These are phyloP conservation scores for Drosophila biarmipes DNA, from an alignment of 1,140 invertebrate genomes.

Conservation along the genomic window DNA sequence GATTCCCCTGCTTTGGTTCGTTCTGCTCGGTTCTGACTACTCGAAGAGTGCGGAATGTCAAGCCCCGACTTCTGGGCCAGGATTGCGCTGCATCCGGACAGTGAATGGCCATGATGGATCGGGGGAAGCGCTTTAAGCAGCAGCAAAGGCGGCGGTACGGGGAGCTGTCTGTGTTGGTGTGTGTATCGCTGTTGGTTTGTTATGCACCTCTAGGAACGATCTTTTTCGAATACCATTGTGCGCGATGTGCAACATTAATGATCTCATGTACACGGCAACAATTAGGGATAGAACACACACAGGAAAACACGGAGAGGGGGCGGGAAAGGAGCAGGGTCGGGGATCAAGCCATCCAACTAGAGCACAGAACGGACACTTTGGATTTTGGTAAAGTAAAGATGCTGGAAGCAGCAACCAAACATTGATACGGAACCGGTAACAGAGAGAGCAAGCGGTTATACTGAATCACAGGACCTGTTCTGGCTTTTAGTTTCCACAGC, in stretches of 20 bases:
- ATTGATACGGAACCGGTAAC: background rate
- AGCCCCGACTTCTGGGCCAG: constrained; percentile 3
- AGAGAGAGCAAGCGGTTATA: constrained; percentile 7
- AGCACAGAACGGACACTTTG: constrained; percentile 27
- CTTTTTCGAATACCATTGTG: constrained; percentile 2
- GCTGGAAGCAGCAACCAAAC: constrained; percentile 8
- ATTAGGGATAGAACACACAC: constrained; percentile 20
- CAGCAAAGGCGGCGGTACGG: constrained; percentile 5
- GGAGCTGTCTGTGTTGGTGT: background rate
- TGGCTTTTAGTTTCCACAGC: background rate
- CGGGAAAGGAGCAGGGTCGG: constrained; percentile 1
- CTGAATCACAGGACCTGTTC: constrained; percentile 4
- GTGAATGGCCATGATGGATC: constrained; percentile 22
- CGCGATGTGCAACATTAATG: constrained; percentile 26
- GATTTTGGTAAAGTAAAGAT: background rate
- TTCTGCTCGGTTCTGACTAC: constrained; percentile 28
- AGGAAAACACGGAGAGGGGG: constrained; percentile 12
- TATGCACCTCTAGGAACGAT: background rate
- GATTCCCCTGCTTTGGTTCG: constrained; percentile 6
- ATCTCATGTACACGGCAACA: constrained; percentile 26
- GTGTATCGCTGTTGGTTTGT: constrained; percentile 7
- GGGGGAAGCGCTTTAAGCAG: constrained; percentile 12
- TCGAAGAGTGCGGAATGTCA: constrained; percentile 30
- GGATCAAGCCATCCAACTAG: constrained; percentile 16
- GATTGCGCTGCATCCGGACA: background rate